Evolutionary conservation across 1,140 invertebrate genomes (phyloP).

Genomic region (Homalodisca vitripennis): DNA sequence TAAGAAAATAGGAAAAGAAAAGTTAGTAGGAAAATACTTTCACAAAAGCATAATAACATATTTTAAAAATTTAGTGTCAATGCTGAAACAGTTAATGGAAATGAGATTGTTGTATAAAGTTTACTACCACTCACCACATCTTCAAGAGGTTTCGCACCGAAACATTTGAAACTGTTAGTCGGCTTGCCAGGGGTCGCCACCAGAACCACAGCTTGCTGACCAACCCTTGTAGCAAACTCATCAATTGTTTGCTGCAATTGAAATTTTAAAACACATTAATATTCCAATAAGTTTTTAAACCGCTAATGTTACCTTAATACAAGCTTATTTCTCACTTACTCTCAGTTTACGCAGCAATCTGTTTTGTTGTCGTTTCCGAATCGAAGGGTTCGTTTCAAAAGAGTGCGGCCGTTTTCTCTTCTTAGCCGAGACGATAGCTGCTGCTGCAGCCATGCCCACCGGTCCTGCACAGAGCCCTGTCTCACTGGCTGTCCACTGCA

Average conservation of each 20-base stretch:
- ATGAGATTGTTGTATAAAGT: too few relatives aligned
- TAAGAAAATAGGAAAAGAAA: too few relatives aligned
- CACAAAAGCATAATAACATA: too few relatives aligned
- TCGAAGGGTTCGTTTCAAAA: slow-evolving; percentile 97
- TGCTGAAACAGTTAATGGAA: too few relatives aligned
- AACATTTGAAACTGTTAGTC: slow-evolving; percentile 93
- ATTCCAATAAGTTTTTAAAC: too few relatives aligned
- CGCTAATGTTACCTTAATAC: too few relatives aligned
- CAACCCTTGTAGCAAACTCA: slow-evolving; percentile 94
- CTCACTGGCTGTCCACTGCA: slow-evolving; percentile 20
- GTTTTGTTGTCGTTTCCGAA: slow-evolving; percentile 94
- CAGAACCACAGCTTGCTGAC: slow-evolving; percentile 95
- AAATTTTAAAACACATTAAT: too few relatives aligned
- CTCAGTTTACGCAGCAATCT: slow-evolving; percentile 83
- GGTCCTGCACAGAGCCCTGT: slow-evolving; percentile 62
- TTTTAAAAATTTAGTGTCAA: too few relatives aligned
- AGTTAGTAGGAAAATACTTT: too few relatives aligned
- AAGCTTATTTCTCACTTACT: too few relatives aligned
- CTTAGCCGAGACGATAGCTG: slow-evolving; percentile 94
- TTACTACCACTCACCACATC: slow-evolving; percentile 81
- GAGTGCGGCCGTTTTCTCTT: slow-evolving; percentile 94
- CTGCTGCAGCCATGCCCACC: slow-evolving; percentile 93
- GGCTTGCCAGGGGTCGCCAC: slow-evolving; percentile 97
- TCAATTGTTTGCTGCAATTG: slow-evolving; percentile 91
- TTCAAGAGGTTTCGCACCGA: slow-evolving; percentile 95